phyloP scores from a whole-genome alignment of 2,113 vertebrate species.

The Notarius lentiginosus region DNA sequence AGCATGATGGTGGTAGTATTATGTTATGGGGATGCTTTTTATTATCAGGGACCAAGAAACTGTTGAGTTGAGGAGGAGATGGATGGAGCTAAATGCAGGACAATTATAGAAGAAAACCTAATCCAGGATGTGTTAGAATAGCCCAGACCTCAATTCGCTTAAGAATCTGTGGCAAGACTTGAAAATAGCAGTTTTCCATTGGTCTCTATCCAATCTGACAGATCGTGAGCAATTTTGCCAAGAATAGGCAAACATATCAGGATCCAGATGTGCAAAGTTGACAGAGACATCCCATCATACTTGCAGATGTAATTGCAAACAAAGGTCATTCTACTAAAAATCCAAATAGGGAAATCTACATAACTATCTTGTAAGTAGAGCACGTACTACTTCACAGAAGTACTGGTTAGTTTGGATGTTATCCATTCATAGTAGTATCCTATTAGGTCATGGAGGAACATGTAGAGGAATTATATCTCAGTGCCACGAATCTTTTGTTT shows the following conservation, averaged over 20 bases:
- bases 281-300: neutral
- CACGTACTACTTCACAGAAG: neutral
- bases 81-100: neutral
- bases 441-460: neutral
- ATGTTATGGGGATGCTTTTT: neutral
- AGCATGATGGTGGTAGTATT: neutral
- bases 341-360: neutral
- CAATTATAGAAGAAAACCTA: neutral
- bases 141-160: neutral
- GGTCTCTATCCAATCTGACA: neutral
- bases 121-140: neutral
- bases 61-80: neutral
- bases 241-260: neutral
- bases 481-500: neutral
- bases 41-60: neutral
- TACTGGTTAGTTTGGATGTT: no score
- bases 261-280: slow-evolving; percentile 3
- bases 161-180: neutral
- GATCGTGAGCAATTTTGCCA: slow-evolving; percentile 6
- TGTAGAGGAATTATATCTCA: neutral
- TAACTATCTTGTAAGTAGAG: neutral
- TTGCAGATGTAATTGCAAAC: neutral
- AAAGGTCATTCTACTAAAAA: neutral
- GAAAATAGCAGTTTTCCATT: neutral
- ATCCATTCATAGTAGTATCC: no score